Evolutionary conservation across 2,113 vertebrate genomes (phyloP).

Genomic region (Puma concolor): DNA sequence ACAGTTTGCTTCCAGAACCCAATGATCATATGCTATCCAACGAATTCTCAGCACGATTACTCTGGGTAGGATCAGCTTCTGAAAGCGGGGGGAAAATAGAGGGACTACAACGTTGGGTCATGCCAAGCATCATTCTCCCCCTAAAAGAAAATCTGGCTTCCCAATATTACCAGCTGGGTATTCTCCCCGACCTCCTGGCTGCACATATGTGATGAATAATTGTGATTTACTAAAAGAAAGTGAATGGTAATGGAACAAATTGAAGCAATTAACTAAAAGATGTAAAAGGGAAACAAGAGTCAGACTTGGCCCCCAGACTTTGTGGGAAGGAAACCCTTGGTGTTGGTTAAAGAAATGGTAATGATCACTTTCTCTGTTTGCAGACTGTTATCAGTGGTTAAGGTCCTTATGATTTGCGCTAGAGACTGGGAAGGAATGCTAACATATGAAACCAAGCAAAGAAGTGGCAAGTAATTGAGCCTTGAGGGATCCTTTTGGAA

Average conservation of each 20-base stretch:
- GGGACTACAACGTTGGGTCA: neutral
- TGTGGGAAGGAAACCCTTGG: conserved; percentile 61
- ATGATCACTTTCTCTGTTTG: conserved; percentile 72
- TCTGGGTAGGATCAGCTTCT: neutral
- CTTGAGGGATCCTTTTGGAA: conserved; percentile 77
- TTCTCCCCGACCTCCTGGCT: conserved; percentile 62
- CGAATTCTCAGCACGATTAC: neutral
- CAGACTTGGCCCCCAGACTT: conserved; percentile 63
- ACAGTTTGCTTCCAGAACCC: neutral
- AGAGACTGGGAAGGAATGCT: conserved; percentile 64
- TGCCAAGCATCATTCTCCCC: conserved; percentile 14
- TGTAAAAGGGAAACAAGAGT: conserved; percentile 65
- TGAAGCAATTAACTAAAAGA: conserved; percentile 77
- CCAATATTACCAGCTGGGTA: conserved; percentile 29
- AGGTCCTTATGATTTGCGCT: conserved; percentile 67
- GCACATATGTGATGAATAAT: conserved; percentile 54
- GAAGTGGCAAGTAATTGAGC: conserved; percentile 81
- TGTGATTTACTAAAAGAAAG: conserved; percentile 68
- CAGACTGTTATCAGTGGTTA: conserved; percentile 77
- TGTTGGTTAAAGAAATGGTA: conserved; percentile 66
- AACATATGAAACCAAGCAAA: conserved; percentile 82
- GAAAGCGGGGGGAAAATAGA: neutral
- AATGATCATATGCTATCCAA: neutral
- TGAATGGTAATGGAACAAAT: conserved; percentile 66
- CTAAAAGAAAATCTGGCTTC: conserved; percentile 16